Conservation (phyloP, 2,113 vertebrate genomes). For the Carassius gibelio region DNA sequence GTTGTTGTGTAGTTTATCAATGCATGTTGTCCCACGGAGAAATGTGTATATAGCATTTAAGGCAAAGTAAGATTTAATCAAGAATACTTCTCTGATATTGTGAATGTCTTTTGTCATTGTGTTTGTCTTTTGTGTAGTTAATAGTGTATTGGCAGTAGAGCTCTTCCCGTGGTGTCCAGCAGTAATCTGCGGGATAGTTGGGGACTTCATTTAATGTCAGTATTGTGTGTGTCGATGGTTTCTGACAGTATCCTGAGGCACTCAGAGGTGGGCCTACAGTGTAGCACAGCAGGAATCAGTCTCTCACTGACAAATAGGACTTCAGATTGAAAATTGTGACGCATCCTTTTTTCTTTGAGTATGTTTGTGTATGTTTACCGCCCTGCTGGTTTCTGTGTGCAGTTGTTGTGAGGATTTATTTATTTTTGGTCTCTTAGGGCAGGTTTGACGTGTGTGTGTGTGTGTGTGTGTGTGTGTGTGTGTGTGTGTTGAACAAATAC, state of each 20-base stretch:
- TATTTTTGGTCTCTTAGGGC: background rate
- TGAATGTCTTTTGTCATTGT: background rate
- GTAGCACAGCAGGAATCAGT: background rate
- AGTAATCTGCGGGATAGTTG: background rate
- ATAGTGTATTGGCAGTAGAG: conserved; percentile 1
- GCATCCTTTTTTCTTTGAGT: conserved; percentile 1
- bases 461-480: background rate
- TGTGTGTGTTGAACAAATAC: background rate
- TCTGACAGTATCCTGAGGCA: conserved; percentile 19
- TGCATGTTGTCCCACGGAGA: background rate
- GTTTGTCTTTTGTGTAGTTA: background rate
- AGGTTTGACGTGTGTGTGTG: background rate
- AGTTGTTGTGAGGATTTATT: background rate
- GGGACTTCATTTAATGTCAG: background rate
- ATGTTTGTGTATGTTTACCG: background rate
- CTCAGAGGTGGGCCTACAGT: conserved; percentile 13
- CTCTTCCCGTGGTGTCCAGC: background rate
- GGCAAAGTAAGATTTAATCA: background rate
- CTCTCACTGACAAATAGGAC: conserved; percentile 3
- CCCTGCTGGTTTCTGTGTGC: background rate
- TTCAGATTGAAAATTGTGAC: conserved; percentile 9
- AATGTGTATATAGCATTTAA: background rate
- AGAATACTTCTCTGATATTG: background rate
- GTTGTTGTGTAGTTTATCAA: background rate
- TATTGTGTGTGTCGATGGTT: background rate